phyloP scores from a whole-genome alignment of 2,888 invertebrate genomes.

The Pherbina coryleti region DNA sequence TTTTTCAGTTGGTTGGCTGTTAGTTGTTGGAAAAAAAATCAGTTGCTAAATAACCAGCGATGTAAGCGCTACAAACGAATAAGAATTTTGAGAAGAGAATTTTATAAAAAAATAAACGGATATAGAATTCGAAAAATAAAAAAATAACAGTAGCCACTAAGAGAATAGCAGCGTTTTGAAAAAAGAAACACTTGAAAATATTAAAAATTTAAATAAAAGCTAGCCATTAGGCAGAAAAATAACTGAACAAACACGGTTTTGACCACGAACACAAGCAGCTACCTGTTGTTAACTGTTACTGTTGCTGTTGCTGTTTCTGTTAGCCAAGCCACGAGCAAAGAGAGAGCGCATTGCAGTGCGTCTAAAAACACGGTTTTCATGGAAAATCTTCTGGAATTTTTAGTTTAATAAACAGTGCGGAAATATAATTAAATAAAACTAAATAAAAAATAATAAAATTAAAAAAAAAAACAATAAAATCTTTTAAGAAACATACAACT shows the following conservation, averaged over 20 bases:
- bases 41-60: slow-evolving; percentile 53
- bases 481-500: no score
- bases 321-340: not conserved
- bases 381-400: not conserved
- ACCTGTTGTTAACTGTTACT: not conserved
- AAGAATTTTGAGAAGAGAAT: not conserved
- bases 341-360: not conserved
- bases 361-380: not conserved
- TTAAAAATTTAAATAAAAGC: not conserved
- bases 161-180: not conserved
- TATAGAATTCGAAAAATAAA: not conserved
- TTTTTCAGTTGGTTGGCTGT: slow-evolving; percentile 31
- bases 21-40: slow-evolving; percentile 45
- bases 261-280: not conserved
- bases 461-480: not conserved
- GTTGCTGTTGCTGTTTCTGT: not conserved
- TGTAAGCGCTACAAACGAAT: slow-evolving; percentile 15
- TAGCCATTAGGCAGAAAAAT: not conserved
- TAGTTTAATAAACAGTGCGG: not conserved
- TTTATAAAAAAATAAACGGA: not conserved
- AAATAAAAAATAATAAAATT: not conserved
- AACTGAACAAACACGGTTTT: not conserved
- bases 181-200: not conserved
- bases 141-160: not conserved
- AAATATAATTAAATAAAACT: not conserved